Base-by-base conservation (phyloP, 1,140 invertebrate genomes). In the Mizuhopecten yessoensis region DNA sequence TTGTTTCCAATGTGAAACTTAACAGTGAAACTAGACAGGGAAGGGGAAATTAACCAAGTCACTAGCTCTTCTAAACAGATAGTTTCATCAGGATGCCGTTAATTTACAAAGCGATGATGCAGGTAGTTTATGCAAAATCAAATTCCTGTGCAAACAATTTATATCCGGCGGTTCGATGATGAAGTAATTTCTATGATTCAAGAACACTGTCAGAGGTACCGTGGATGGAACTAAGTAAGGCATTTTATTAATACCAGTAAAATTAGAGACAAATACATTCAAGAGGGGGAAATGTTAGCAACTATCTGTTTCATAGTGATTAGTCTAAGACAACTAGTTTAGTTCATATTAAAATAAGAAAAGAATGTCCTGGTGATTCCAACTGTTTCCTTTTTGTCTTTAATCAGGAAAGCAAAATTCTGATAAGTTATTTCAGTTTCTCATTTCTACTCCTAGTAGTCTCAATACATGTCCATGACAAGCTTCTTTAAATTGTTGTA, bases 61-160 rank as follows among this genome's bases (percentile, higher is more conserved):
- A 17, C 57, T 75, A 75, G 57, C 57, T 75, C 57, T 75, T 75
- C 57, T 29, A 75, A 75, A 29, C 57, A 75, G 57, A 75, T 29
- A 75, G n/a, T 75, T 29, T 75, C 23, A 75, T 75, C 57, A 29
- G 1, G 57, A 75, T 75, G 57, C 57, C 1, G 57, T 75, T 75
- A 75, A 75, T 29, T 75, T 75, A 9, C 23, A 75, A 75, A 29
- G 23, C 57, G 29, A 17, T n/a, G 57, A 75, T 75, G 57, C 57
- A 75, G 23, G 57, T 75, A 29, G 23, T 75, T 75, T 75, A 75
- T 75, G 57, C 57, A 75, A 75, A 75, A 75, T 75, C 57, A 75
- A 75, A 75, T 75, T 75, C 57, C 57, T 7, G 7, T 75, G 57
- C 57, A 29, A 75, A 75, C 57, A 75, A 75, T 75, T 75, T 75